Evolutionary conservation across 2,113 vertebrate genomes (phyloP), one percentile per base, ranked within the genome.

Genomic region (Todiramphus chloris): DNA sequence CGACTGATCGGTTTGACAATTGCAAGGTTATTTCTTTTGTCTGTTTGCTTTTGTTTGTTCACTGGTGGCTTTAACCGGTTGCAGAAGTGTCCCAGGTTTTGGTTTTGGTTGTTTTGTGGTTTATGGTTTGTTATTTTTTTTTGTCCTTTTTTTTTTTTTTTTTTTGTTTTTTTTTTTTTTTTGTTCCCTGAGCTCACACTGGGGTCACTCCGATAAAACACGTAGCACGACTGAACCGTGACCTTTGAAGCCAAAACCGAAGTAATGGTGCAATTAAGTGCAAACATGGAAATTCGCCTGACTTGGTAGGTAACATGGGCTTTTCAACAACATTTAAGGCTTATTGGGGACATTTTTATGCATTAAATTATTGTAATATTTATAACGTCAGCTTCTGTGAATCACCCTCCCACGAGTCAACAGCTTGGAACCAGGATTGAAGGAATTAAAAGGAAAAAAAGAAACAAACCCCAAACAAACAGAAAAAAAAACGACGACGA

Each of bases 131-230:
- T 41, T 41, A 41, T 12, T 41, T 50, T 66, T 89, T 68, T 89
- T 81, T 94, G 28, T 60, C 12, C 94, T 92, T 90, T 5, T 98
- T 97, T 97, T 98, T 97, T 74, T 56, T 19, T 33, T 13, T 37
- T 68, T 77, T 35, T 24, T 14, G 16, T 44, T 97, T 98, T 97
- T 93, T 98, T 98, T 97, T 96, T 98, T 97, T 96, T 90, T 98
- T 98, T 97, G 93, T 98, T 98, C 98, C 98, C 98, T 98, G 98
- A 98, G 98, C 98, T 98, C 98, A 98, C 98, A 98, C 98, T 98
- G 97, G 98, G 97, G 98, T 98, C 97, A 98, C 98, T 97, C 97
- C 96, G 96, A 97, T 96, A 90, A 97, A 98, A 97, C 95, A 96
- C 76, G 85, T 96, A 96, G 96, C 96, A 90, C 89, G 95, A 97